phyloP scores from a whole-genome alignment of 2,888 invertebrate genomes.

The Ormyrus thymus region DNA sequence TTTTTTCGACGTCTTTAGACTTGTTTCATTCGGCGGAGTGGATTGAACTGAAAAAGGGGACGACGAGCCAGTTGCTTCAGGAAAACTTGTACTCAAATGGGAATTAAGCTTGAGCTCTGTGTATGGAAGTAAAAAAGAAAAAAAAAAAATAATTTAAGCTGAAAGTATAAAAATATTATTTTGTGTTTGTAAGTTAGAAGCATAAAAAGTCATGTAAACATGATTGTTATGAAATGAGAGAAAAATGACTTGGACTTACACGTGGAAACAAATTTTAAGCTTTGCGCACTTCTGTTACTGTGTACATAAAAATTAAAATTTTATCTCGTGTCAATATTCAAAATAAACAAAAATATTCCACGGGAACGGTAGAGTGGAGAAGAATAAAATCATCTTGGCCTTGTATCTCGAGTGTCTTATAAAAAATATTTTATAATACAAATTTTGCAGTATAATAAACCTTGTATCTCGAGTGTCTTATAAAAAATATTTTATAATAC shows the following conservation, averaged over 20 bases:
- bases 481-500: too few species aligned
- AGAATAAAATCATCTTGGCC: slow-evolving; percentile 6
- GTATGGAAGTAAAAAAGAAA: too few species aligned
- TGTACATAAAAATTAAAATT: slow-evolving; percentile 20
- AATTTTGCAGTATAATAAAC: too few species aligned
- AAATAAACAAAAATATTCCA: slow-evolving; percentile 28
- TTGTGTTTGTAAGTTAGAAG: slow-evolving; percentile 10
- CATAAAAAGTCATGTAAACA: slow-evolving; percentile 12
- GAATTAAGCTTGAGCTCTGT: too few species aligned
- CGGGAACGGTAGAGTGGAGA: slow-evolving; percentile 10
- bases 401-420: neutral
- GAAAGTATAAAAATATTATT: slow-evolving; percentile 4
- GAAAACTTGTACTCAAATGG: too few species aligned
- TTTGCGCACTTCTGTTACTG: slow-evolving; percentile 7
- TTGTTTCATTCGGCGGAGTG: too few species aligned
- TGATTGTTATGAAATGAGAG: slow-evolving; percentile 1
- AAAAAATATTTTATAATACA: too few species aligned
- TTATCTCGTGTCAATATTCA: slow-evolving; percentile 37
- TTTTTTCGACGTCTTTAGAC: too few species aligned
- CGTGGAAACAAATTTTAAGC: slow-evolving; percentile 7
- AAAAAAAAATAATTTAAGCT: too few species aligned
- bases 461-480: neutral
- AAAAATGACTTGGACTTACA: slow-evolving; percentile 2
- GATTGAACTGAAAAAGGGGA: too few species aligned
- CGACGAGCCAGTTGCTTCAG: too few species aligned